phyloP scores from a whole-genome alignment of 1,140 invertebrate species.

The Drosophila carrolli region DNA sequence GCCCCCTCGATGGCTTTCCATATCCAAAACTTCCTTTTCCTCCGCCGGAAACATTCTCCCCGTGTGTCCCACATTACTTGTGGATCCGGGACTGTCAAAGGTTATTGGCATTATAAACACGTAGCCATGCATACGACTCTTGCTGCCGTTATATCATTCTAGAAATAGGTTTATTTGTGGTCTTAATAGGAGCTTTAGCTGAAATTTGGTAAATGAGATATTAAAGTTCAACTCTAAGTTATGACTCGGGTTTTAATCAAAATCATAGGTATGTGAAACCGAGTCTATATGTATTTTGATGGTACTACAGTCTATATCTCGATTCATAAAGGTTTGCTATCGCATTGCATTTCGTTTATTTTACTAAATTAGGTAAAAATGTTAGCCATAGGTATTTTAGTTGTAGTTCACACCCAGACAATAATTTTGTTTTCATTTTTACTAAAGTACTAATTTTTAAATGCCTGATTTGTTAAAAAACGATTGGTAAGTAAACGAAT shows the following conservation, averaged over 20 bases:
- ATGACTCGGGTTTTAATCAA: neutral
- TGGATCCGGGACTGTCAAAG: slow-evolving; percentile 5
- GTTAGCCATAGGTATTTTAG: too few relatives aligned
- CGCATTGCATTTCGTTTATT: too few relatives aligned
- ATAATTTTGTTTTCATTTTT: too few relatives aligned
- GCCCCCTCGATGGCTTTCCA: neutral
- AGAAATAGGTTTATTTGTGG: slow-evolving; percentile 74
- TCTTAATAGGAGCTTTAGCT: slow-evolving; percentile 49
- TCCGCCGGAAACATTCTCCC: slow-evolving; percentile 32
- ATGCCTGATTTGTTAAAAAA: too few relatives aligned
- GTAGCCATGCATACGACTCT: slow-evolving; percentile 58
- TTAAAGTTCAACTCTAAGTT: slow-evolving; percentile 5
- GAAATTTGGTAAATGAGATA: slow-evolving; percentile 15
- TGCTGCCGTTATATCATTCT: slow-evolving; percentile 50
- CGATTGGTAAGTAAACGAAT: too few relatives aligned
- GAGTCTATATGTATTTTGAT: too few relatives aligned
- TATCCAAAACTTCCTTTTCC: slow-evolving; percentile 5
- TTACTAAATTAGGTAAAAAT: too few relatives aligned
- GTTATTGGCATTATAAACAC: slow-evolving; percentile 77
- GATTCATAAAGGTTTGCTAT: too few relatives aligned
- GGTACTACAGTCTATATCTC: too few relatives aligned
- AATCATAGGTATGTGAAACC: too few relatives aligned
- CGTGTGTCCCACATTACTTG: slow-evolving; percentile 5
- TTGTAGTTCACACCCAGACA: too few relatives aligned
- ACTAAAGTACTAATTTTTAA: too few relatives aligned